These are phyloP conservation scores for Hirudinaria manillensis DNA, from an alignment of 2,888 invertebrate species.

Conservation along the genomic window DNA sequence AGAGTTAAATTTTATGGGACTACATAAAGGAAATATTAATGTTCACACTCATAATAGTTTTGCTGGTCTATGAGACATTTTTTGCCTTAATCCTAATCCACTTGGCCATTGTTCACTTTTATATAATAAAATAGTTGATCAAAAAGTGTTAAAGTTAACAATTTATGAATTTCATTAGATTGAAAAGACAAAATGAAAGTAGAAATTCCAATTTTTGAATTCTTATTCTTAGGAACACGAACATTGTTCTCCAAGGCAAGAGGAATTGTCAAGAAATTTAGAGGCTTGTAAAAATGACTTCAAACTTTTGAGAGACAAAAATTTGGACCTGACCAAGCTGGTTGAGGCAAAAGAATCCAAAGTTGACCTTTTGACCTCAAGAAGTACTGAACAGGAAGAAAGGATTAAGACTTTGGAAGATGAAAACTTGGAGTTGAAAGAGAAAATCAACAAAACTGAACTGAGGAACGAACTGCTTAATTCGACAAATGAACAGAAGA, in stretches of 20 bases:
- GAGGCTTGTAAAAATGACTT: constrained; percentile 15
- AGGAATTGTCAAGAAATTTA: neutral
- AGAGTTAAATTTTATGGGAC: too few relatives aligned
- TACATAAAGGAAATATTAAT: too few relatives aligned
- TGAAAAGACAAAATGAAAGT: neutral
- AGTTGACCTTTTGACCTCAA: neutral
- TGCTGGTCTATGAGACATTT: too few relatives aligned
- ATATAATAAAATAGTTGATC: neutral
- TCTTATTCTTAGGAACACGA: constrained; percentile 19
- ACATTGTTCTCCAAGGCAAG: neutral
- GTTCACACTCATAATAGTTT: too few relatives aligned
- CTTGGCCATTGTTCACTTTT: neutral
- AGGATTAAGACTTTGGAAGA: neutral
- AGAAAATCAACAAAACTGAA: constrained; percentile 19
- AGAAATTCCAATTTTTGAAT: neutral
- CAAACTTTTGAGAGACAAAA: neutral
- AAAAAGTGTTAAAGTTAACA: neutral
- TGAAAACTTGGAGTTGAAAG: constrained; percentile 12
- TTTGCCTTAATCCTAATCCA: neutral
- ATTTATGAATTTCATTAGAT: neutral
- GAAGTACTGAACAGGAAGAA: constrained; percentile 16
- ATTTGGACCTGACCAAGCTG: constrained; percentile 15
- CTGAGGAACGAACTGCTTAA: constrained; percentile 22
- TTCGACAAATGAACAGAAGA: constrained; percentile 20
- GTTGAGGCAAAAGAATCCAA: constrained; percentile 16